Evolutionary conservation across 2,888 invertebrate genomes (phyloP).

Genomic region (Dusona sp.): DNA sequence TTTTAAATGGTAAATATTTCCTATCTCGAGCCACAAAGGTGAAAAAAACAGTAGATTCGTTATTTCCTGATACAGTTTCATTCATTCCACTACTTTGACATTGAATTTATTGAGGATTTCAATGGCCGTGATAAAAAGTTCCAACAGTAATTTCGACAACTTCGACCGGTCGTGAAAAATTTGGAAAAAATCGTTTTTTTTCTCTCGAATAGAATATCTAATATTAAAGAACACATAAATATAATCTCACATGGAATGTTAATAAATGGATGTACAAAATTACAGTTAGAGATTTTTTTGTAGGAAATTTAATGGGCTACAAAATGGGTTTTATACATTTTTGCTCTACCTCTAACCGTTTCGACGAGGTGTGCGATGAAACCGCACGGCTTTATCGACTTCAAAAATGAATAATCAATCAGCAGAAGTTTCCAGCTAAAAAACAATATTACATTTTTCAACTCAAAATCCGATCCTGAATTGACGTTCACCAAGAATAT

Average conservation of each 20-base stretch:
- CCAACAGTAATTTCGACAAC: not conserved
- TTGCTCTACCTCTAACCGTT: not conserved
- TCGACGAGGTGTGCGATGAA: not conserved
- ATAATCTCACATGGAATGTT: not conserved
- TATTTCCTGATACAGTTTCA: not conserved
- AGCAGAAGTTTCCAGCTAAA: not conserved
- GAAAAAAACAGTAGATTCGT: not conserved
- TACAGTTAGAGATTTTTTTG: not conserved
- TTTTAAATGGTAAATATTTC: not conserved
- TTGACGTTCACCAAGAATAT: not conserved
- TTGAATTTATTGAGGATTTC: not conserved
- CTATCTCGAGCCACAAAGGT: conserved; percentile 1
- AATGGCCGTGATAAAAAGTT: not conserved
- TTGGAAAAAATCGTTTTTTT: not conserved
- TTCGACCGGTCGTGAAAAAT: not conserved
- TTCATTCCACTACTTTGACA: not conserved
- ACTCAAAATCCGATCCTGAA: not conserved
- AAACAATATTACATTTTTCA: not conserved
- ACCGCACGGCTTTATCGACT: not conserved
- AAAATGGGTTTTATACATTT: not conserved
- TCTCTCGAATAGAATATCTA: not conserved
- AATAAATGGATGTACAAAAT: not conserved
- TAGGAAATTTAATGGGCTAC: not conserved
- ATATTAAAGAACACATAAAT: not conserved
- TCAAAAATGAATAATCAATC: not conserved